Base-by-base conservation (phyloP, 2,113 vertebrate species). In the Ramphastos sulfuratus region DNA sequence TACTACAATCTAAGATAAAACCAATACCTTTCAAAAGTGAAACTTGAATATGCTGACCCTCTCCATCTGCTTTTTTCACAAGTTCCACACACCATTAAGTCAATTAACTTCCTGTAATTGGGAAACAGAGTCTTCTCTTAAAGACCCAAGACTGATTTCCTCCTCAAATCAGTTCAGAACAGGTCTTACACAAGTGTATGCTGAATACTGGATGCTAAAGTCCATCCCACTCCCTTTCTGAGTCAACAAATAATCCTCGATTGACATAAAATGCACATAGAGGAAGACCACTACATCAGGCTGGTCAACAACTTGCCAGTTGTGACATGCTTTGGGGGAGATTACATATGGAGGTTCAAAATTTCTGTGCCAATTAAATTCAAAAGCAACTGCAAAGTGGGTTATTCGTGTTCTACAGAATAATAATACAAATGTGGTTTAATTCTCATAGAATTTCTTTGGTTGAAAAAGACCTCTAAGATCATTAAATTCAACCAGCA, bases 241-340 rank as follows among this genome's bases (percentile, higher is more conserved):
- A 75, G n/a, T 64, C 24, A 70, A 54, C 44, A 82, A 52, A 76
- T 79, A 82, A 33, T 39, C 39, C 76, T 63, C 7, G 15, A 70
- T 10, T 50, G n/a, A 58, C 15, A 28, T 15, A 59, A 83, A 61
- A 77, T n/a, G 4, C 12, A 69, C 8, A 30, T 7, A 7, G 7
- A 15, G 35, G 72, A 65, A 80, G 8, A 74, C 5, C 0, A 1
- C 19, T 3, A 2, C 20, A 42, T 8, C 2, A 44, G 7, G 30
- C 61, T 27, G 5, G 19, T 14, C 42, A 80, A 7, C 2, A 20
- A 6, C 30, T 76, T 61, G 28, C 15, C 15, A 50, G 24, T 42
- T 11, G 15, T 18, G 24, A 71, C 12, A 28, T 50, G 0, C 16
- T 71, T 63, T 24, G 44, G 23, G 4, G 5, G 4, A 20, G 9